Conservation (phyloP, 2,888 invertebrate genomes). For the Pristionchus exspectatus region DNA sequence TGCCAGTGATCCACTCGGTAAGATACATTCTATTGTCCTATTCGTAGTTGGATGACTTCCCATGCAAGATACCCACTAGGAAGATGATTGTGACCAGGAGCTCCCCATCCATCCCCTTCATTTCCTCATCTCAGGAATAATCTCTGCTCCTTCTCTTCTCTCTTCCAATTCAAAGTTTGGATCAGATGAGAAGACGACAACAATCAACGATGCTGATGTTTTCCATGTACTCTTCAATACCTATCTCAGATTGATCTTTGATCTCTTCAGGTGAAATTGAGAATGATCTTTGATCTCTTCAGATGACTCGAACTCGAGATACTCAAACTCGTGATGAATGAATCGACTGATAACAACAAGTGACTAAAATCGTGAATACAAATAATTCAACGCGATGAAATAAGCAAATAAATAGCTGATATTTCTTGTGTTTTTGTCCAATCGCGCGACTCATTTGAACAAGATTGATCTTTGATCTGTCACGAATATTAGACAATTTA, state of each 20-base stretch:
- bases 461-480: background rate
- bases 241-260: background rate
- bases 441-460: background rate
- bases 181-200: background rate
- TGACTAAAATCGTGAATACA: background rate
- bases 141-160: background rate
- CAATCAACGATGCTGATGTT: constrained; percentile 4
- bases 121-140: background rate
- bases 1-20: constrained; percentile 6
- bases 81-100: too few species aligned
- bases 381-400: background rate
- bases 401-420: constrained; percentile 8
- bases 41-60: too few species aligned
- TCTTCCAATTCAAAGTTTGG: background rate
- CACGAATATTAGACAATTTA: background rate
- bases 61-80: too few species aligned
- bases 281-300: constrained; percentile 1
- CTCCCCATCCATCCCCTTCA: background rate
- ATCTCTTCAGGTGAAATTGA: background rate
- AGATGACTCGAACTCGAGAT: constrained; percentile 16
- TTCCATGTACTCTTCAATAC: background rate
- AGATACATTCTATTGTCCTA: background rate
- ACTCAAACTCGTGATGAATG: background rate
- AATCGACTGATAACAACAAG: background rate
- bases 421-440: background rate